phyloP scores from a whole-genome alignment of 2,888 invertebrate genomes.

The Dorcus parallelipipedus region DNA sequence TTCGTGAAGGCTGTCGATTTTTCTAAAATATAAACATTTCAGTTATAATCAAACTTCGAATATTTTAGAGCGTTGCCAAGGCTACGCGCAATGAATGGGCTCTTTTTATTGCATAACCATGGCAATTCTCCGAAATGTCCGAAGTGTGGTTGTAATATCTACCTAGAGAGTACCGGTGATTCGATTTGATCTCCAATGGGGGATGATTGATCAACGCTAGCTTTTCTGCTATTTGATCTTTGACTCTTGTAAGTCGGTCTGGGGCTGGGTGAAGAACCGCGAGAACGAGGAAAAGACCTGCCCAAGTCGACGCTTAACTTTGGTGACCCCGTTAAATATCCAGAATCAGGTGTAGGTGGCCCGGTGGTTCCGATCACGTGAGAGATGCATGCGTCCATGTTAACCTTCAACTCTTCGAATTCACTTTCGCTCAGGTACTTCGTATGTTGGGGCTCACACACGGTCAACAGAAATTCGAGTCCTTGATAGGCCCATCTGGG shows the following conservation, averaged over 20 bases:
- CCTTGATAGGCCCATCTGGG: slow-evolving; percentile 90
- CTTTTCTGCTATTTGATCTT: slow-evolving; percentile 39
- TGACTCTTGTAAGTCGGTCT: slow-evolving; percentile 45
- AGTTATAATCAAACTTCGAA: too few species aligned
- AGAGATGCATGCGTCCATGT: slow-evolving; percentile 79
- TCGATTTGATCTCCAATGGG: slow-evolving; percentile 32
- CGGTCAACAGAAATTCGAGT: slow-evolving; percentile 79
- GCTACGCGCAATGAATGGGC: too few species aligned
- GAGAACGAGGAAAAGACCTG: slow-evolving; percentile 34
- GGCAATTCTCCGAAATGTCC: too few species aligned
- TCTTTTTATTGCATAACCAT: too few species aligned
- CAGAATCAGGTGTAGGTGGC: slow-evolving; percentile 45
- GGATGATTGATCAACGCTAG: slow-evolving; percentile 38
- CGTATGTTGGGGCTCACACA: slow-evolving; percentile 81
- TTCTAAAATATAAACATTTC: slow-evolving; percentile 4
- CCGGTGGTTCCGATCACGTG: slow-evolving; percentile 64
- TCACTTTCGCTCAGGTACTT: slow-evolving; percentile 71
- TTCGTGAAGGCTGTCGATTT: slow-evolving; percentile 20
- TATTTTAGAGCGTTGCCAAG: too few species aligned
- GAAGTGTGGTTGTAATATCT: neutral
- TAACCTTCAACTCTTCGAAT: slow-evolving; percentile 74
- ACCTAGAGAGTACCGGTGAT: slow-evolving; percentile 13
- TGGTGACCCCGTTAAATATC: slow-evolving; percentile 41
- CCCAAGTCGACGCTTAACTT: slow-evolving; percentile 39
- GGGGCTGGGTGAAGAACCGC: slow-evolving; percentile 46